Evolutionary conservation across 2,888 invertebrate species (phyloP), one percentile per base, ranked within the genome.

Genomic region (Malachius bipustulatus): DNA sequence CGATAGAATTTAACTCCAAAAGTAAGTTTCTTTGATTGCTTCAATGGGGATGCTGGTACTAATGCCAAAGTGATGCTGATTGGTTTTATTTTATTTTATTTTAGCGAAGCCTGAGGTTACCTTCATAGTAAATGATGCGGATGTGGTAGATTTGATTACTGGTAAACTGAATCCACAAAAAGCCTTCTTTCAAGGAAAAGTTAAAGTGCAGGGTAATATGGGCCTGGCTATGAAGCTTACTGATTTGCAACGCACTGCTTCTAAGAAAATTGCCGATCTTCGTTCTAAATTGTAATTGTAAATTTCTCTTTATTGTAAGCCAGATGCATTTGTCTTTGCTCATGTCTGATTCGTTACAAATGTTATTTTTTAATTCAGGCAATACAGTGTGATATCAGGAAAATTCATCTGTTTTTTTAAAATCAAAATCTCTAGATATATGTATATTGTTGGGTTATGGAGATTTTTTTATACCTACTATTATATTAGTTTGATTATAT

Each of bases 181-280:
- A 61, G 93, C 93, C 2, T 90, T 89, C 63, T 89, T 89, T 72
- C 87, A 94, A 63, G 96, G 96, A 10, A 96, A 96, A 64, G 77
- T 90, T 37, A 96, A 94, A 66, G 81, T 97, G 39, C 85, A 91
- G 59, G 96, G 96, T 16, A 96, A 96, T 59, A 90, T 96, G 83
- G 93, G 89, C 0, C 65, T 94, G 28, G 96, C 96, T 2, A 84
- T 96, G 83, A 96, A 93, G 60, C 65, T 97, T 38, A 78, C 83
- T 12, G 85, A 88, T 45, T 60, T 93, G 42, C 87, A 88, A 52
- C 73, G 75, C 38, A 71, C 75, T 4, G 83, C 84, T 0, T 71
- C 77, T 3, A 70, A 72, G 26, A 77, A 80, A 52, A 82, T 87
- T 50, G 82, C 80, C 19, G 64, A 73, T 13, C 66, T 87, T 36